Conservation (phyloP, 2,797 vertebrate genomes). For the Garrulus glandarius region DNA sequence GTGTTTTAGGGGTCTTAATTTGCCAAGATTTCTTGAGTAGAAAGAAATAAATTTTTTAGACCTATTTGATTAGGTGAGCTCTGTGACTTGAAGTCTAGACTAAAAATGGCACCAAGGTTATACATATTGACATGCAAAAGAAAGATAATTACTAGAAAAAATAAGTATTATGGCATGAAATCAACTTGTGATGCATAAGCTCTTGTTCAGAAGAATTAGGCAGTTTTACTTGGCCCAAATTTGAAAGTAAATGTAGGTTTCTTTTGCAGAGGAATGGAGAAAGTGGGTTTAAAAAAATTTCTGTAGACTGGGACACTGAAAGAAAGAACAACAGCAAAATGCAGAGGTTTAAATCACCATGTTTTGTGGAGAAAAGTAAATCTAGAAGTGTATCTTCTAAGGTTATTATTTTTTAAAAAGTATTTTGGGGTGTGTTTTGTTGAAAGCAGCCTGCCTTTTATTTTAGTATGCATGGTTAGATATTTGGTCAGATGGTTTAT, state of each 20-base stretch:
- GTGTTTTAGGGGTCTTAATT: neutral
- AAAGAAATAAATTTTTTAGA: neutral
- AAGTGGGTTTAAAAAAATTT: neutral
- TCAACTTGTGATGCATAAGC: neutral
- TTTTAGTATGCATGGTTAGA: neutral
- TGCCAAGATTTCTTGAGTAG: neutral
- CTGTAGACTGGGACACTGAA: neutral
- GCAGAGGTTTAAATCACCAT: neutral
- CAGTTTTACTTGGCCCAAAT: neutral
- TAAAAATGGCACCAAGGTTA: neutral
- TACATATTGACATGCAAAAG: neutral
- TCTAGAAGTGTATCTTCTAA: neutral
- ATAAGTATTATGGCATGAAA: neutral
- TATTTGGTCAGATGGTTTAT: neutral
- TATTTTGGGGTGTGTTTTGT: neutral
- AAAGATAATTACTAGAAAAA: neutral
- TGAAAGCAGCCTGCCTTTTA: neutral
- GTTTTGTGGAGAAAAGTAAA: neutral
- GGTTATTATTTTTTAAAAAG: neutral
- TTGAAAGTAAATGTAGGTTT: neutral
- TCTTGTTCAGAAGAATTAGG: neutral
- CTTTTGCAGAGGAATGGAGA: neutral
- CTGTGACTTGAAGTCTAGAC: neutral
- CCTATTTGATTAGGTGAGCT: neutral
- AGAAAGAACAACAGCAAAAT: neutral